Evolutionary conservation across 2,113 vertebrate species (phyloP).

Genomic region (Sardina pilchardus): DNA sequence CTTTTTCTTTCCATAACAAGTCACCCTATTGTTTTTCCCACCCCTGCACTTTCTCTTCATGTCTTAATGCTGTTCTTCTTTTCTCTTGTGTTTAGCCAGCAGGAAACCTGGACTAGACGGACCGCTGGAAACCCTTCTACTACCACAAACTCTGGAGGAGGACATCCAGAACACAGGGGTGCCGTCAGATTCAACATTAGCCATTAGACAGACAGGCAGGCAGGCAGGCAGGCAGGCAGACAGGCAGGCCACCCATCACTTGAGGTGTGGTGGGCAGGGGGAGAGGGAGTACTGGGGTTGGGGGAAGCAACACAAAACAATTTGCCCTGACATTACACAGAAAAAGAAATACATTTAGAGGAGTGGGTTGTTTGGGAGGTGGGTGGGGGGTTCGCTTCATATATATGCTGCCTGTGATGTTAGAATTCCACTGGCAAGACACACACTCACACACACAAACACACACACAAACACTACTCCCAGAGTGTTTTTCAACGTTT

Average conservation of each 20-base stretch:
- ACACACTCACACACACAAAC: conserved; percentile 1
- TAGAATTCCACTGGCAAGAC: not conserved
- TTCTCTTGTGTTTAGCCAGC: conserved; percentile 36
- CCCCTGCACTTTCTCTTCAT: not conserved
- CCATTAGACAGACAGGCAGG: conserved; percentile 38
- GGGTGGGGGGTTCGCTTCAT: not conserved
- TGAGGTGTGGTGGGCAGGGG: not conserved
- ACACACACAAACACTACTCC: conserved; percentile 1
- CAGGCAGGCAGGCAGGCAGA: conserved; percentile 21
- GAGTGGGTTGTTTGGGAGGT: not conserved
- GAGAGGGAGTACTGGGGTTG: not conserved
- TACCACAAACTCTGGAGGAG: conserved; percentile 45
- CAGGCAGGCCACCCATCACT: not conserved
- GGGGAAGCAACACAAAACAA: not conserved
- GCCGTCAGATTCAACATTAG: conserved; percentile 40
- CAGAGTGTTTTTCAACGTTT: conserved; percentile 12
- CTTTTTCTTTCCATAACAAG: not conserved
- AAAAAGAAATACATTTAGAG: not conserved
- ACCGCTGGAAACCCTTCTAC: conserved; percentile 49
- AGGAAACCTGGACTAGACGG: conserved; percentile 39
- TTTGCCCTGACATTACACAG: not conserved
- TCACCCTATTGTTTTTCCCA: not conserved
- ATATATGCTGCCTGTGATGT: not conserved
- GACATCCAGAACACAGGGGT: conserved; percentile 30
- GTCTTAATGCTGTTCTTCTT: conserved; percentile 43